Conservation (phyloP, 2,797 vertebrate species). For the Peromyscus nudipes region DNA sequence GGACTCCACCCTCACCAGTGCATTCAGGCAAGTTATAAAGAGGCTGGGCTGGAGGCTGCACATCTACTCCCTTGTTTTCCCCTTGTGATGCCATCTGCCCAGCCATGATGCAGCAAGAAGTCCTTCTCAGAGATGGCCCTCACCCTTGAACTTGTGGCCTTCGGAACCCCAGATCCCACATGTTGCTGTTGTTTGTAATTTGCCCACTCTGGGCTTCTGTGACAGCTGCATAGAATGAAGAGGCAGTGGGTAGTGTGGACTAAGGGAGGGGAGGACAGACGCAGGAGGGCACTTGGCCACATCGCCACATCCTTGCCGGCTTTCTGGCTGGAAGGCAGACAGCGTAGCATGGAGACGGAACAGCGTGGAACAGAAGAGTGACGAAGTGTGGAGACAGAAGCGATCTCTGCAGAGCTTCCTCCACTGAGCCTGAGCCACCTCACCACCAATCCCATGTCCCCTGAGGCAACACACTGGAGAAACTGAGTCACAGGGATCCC, state of each 20-base stretch:
- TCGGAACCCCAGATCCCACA: neutral
- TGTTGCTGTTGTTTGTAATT: neutral
- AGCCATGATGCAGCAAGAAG: neutral
- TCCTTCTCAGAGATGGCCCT: too few species aligned
- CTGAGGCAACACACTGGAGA: neutral
- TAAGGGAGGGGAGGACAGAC: neutral
- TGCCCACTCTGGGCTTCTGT: too few species aligned
- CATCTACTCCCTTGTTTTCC: neutral
- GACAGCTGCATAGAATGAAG: neutral
- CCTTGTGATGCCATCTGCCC: too few species aligned
- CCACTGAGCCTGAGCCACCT: rapidly evolving
- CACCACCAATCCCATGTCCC: neutral
- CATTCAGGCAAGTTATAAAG: too few species aligned
- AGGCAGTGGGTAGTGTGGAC: neutral
- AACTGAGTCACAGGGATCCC: rapidly evolving
- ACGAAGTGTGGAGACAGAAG: neutral
- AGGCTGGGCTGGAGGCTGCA: rapidly evolving
- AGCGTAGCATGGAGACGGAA: neutral
- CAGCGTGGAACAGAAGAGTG: rapidly evolving
- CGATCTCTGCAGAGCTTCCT: rapidly evolving
- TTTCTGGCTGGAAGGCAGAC: neutral
- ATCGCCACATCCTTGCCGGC: rapidly evolving
- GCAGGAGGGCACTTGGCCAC: neutral
- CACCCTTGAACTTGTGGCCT: neutral
- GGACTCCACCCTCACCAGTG: neutral